phyloP scores from a whole-genome alignment of 2,888 invertebrate genomes.

The Hirtodrosophila confusa region DNA sequence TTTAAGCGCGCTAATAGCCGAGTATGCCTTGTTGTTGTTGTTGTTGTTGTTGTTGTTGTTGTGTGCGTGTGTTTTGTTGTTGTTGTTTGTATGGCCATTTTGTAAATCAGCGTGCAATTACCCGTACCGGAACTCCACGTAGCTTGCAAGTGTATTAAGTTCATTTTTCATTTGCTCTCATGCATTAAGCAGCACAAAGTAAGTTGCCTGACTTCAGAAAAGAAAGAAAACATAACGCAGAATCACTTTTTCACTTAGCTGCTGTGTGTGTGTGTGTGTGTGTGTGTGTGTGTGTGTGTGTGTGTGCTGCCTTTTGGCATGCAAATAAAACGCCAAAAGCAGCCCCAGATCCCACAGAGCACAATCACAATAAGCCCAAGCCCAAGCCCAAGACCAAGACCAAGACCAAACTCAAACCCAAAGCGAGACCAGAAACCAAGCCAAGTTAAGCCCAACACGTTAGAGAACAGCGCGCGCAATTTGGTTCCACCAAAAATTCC shows the following conservation, averaged over 20 bases:
- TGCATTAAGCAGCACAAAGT: conserved; percentile 64
- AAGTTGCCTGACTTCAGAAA: conserved; percentile 44
- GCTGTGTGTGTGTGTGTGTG: conserved; percentile 20
- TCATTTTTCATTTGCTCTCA: conserved; percentile 76
- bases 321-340: conserved; percentile 67
- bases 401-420: conserved; percentile 6
- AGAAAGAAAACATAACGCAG: conserved; percentile 55
- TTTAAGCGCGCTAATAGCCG: conserved; percentile 58
- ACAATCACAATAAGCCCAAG: conserved; percentile 7
- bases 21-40: conserved; percentile 1
- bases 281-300: conserved; percentile 31
- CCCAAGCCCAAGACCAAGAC: conserved; percentile 11
- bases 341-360: conserved; percentile 5
- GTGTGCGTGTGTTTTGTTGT: conserved; percentile 8
- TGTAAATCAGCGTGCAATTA: conserved; percentile 78
- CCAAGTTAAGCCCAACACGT: conserved; percentile 78
- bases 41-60: conserved; percentile 18
- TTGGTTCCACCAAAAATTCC: conserved; percentile 61
- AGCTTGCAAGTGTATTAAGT: conserved; percentile 74
- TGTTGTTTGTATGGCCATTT: conserved; percentile 49
- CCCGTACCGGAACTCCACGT: conserved; percentile 57
- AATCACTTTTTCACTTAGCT: conserved; percentile 79
- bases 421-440: conserved; percentile 70
- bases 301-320: conserved; percentile 71
- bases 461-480: conserved; percentile 73